Percentiles rank a stretch among this genome's conserved stretches.
phyloP scores from a whole-genome alignment of 2,113 vertebrate species.

The Cheirogaleus medius region DNA sequence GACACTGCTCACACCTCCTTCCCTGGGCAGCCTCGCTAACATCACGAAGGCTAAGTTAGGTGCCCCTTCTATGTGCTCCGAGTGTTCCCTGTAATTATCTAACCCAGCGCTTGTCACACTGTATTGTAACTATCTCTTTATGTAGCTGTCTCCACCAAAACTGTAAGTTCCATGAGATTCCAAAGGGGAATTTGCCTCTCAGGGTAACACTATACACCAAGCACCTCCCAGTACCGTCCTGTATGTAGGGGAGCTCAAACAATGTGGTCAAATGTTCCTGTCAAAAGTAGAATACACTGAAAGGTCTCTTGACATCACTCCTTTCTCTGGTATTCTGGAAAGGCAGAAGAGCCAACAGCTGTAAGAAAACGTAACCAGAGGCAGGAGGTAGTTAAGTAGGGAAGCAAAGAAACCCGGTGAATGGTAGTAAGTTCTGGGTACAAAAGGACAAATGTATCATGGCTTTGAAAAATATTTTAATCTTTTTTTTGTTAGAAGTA shows the following conservation, averaged over 20 bases:
- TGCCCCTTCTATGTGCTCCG: neutral
- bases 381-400: neutral
- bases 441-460: neutral
- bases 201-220: neutral
- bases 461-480: neutral
- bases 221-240: neutral
- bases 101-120: neutral
- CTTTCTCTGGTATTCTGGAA: neutral
- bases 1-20: neutral
- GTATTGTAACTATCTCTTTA: neutral
- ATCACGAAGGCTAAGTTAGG: neutral
- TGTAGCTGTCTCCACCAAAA: neutral
- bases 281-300: neutral
- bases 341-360: neutral
- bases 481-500: slow-evolving; percentile 72
- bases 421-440: neutral
- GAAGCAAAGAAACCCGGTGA: neutral
- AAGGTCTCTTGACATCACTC: neutral
- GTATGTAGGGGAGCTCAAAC: rapidly evolving
- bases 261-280: neutral
- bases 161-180: neutral
- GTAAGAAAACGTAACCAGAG: neutral
- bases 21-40: neutral
- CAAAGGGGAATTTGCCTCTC: neutral
- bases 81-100: neutral